A percentile compares a stretch with the other conserved stretches of the same genome.
These are phyloP conservation scores for Mamestra brassicae DNA, from an alignment of 2,888 invertebrate genomes.

Conservation along the genomic window DNA sequence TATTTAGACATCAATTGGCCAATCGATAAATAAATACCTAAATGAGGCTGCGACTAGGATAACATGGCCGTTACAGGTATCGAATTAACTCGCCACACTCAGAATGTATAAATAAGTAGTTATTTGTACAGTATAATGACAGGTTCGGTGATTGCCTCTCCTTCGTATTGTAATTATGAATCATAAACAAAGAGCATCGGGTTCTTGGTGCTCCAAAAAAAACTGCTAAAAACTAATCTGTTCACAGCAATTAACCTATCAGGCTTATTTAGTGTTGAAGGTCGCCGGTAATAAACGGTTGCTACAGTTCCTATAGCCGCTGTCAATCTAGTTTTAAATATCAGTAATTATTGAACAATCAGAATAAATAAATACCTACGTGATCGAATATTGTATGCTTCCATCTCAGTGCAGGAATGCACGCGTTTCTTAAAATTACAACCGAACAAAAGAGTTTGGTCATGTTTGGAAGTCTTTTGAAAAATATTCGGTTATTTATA, in stretches of 20 bases:
- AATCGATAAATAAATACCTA: conserved; percentile 84
- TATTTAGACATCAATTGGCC: conserved; percentile 75
- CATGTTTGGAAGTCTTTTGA: conserved; percentile 79
- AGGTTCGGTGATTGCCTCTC: conserved; percentile 87
- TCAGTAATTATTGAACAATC: conserved; percentile 64
- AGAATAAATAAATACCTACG: conserved; percentile 61
- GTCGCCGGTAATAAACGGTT: conserved; percentile 82
- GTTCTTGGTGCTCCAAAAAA: conserved; percentile 76
- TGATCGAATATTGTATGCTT: conserved; percentile 68
- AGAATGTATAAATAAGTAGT: conserved; percentile 85
- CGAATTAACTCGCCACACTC: conserved; percentile 80
- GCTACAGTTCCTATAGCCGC: conserved; percentile 76
- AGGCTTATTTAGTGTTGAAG: conserved; percentile 87
- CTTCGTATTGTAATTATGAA: conserved; percentile 88
- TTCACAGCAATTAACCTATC: conserved; percentile 89
- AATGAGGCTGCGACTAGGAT: conserved; percentile 69
- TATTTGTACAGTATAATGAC: conserved; percentile 89
- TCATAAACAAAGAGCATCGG: conserved; percentile 86
- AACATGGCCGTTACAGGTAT: conserved; percentile 76
- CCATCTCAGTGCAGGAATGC: conserved; percentile 72
- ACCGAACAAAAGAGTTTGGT: conserved; percentile 79
- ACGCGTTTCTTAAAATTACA: conserved; percentile 77
- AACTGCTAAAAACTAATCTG: conserved; percentile 89
- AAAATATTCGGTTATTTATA: conserved; percentile 77
- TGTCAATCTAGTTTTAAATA: conserved; percentile 74